Evolutionary conservation across 2,888 invertebrate genomes (phyloP).

Genomic region (Drosophila subsilvestris): DNA sequence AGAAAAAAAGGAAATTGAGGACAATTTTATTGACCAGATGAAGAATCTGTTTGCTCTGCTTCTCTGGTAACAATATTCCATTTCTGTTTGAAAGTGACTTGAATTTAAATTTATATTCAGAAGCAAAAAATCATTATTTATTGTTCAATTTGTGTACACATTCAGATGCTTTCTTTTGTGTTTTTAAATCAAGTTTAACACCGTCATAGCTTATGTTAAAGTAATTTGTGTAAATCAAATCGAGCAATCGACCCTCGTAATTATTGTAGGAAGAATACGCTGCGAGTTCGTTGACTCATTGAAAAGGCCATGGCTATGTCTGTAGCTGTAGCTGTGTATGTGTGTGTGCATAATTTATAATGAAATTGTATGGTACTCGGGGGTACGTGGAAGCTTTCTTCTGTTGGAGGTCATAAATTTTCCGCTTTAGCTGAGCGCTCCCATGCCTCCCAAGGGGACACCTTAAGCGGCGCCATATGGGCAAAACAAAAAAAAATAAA

Average conservation of each 20-base stretch:
- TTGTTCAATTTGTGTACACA: too few relatives aligned
- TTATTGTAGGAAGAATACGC: slow-evolving; percentile 9
- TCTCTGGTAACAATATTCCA: too few relatives aligned
- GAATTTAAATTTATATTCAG: too few relatives aligned
- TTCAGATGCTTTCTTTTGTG: too few relatives aligned
- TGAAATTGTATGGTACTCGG: slow-evolving; percentile 59
- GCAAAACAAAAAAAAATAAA: slow-evolving; percentile 36
- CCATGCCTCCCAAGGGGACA: slow-evolving; percentile 49
- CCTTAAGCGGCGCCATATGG: slow-evolving; percentile 74
- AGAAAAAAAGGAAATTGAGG: too few relatives aligned
- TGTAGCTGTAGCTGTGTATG: neutral
- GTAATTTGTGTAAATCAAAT: neutral
- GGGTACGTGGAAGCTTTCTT: slow-evolving; percentile 44
- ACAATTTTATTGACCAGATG: too few relatives aligned
- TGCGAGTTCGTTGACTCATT: slow-evolving; percentile 68
- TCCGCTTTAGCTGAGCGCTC: slow-evolving; percentile 54
- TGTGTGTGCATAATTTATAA: slow-evolving; percentile 64
- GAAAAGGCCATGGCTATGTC: slow-evolving; percentile 25
- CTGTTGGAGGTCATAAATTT: slow-evolving; percentile 67
- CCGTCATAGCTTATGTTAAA: neutral
- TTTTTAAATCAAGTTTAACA: too few relatives aligned
- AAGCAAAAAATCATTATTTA: too few relatives aligned
- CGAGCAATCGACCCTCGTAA: slow-evolving; percentile 13
- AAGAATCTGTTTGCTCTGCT: too few relatives aligned
- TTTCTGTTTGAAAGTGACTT: too few relatives aligned